Base-by-base conservation (phyloP, 2,888 invertebrate genomes). In the Achlya flavicornis region DNA sequence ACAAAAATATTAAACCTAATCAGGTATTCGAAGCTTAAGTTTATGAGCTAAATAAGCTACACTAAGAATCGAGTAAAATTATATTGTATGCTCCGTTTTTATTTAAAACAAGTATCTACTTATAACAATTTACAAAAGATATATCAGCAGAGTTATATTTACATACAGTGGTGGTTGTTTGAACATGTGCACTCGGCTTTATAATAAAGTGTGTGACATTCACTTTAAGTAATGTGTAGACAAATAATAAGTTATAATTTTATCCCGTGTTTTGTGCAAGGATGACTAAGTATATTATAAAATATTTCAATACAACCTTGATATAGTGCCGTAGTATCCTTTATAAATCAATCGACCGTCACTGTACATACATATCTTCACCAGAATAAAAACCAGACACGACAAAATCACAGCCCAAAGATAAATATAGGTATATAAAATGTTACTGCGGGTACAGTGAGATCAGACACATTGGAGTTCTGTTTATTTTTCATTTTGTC, bases 371-470 rank as follows among this genome's bases (percentile, higher is more conserved):
- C 68, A 66, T 57, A 61, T 69, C 68, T 66, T 69, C 38, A 69
- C 68, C 66, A 69, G 73, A 75, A 76, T 75, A 70, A 72, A 78
- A 79, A 70, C 72, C 78, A 71, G 76, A 59, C 60, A 81, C 74
- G 72, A 75, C 68, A 75, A 77, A 80, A 85, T 88, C 88, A 89
- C 89, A 88, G 89, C 88, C 88, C 75, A 79, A 85, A 87, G 77
- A 79, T 80, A 84, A 81, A 73, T 76, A 76, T 78, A n/a, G n/a
- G n/a, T n/a, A 83, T 53, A 83, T 74, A 73, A 41, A 12, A 41
- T 41, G 7, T 75, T 80, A 80, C 72, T 79, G 81, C 75, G 78
- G 78, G 73, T 79, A 79, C 74, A 80, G 73, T 85, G 87, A 88
- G 88, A 88, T 88, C 88, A 83, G 75, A 80, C 72, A 77, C 70